Conservation (phyloP, 2,888 invertebrate species). For the Eudemis profundana region DNA sequence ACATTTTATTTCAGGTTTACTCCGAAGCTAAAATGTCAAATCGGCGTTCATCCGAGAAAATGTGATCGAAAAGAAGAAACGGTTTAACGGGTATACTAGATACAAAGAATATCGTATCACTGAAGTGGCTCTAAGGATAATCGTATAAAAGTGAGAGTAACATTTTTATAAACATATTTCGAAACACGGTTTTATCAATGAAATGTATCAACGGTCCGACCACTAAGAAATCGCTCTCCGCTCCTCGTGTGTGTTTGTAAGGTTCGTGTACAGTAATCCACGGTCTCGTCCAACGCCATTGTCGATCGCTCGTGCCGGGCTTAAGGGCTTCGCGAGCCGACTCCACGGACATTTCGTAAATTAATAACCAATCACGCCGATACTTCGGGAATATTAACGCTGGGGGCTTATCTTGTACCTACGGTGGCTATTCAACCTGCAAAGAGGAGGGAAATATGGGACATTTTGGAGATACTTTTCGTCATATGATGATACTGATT, state of each 20-base stretch:
- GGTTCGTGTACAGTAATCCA: constrained; percentile 69
- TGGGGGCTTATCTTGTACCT: constrained; percentile 28
- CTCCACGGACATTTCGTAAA: constrained; percentile 71
- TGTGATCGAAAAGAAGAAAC: too few species aligned
- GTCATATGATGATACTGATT: too few species aligned
- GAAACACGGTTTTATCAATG: too few species aligned
- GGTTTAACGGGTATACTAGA: too few species aligned
- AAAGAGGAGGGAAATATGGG: background rate
- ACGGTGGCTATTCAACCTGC: background rate
- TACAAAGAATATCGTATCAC: too few species aligned
- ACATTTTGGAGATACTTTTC: background rate
- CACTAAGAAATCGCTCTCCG: constrained; percentile 8
- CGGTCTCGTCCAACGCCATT: constrained; percentile 55
- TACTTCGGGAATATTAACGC: constrained; percentile 47
- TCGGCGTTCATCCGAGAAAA: too few species aligned
- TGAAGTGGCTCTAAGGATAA: too few species aligned
- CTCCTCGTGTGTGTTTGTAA: constrained; percentile 20
- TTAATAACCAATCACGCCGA: constrained; percentile 71
- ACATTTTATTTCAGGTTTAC: too few species aligned
- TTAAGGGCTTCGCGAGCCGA: constrained; percentile 67
- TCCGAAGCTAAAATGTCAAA: too few species aligned
- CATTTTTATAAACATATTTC: too few species aligned
- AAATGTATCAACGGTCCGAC: background rate
- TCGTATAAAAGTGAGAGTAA: too few species aligned
- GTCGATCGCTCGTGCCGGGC: constrained; percentile 69